A percentile compares a stretch with the other conserved stretches of the same genome.
Evolutionary conservation across 2,113 vertebrate species (phyloP).

Genomic region (Actenoides hombroni): DNA sequence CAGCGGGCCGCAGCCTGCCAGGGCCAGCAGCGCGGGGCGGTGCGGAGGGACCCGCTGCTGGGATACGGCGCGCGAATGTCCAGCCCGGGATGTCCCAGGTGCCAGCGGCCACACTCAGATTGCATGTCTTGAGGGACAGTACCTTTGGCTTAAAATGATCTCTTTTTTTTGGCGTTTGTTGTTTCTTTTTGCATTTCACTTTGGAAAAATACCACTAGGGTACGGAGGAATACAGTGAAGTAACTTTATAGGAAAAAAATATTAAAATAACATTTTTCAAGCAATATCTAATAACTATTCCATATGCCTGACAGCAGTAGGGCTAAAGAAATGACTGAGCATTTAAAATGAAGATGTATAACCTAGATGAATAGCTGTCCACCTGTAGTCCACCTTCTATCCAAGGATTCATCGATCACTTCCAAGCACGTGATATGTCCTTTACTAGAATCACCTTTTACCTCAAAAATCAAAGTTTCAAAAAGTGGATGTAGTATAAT

Average conservation of each 20-base stretch:
- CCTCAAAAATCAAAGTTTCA: not conserved
- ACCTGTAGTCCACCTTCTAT: accelerated
- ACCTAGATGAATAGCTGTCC: not conserved
- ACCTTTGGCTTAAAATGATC: not conserved
- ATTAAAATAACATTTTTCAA: not conserved
- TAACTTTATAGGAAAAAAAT: not conserved
- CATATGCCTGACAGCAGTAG: not conserved
- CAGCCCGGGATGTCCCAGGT: accelerated
- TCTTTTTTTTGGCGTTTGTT: not conserved
- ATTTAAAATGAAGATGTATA: not conserved
- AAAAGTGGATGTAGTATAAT: not conserved
- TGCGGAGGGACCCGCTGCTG: accelerated
- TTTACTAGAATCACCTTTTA: not conserved
- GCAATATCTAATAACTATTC: too few species aligned
- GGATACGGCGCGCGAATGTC: accelerated
- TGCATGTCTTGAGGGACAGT: accelerated
- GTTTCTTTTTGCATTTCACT: not conserved
- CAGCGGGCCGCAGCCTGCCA: accelerated
- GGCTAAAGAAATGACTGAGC: not conserved
- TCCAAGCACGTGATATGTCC: not conserved
- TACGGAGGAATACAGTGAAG: not conserved
- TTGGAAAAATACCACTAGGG: not conserved
- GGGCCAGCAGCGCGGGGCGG: accelerated
- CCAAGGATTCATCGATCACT: not conserved
- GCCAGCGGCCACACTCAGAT: accelerated